Percentiles rank a stretch among this genome's conserved stretches.
Conservation (phyloP, 2,888 invertebrate genomes). For the Punctoribates punctum region DNA sequence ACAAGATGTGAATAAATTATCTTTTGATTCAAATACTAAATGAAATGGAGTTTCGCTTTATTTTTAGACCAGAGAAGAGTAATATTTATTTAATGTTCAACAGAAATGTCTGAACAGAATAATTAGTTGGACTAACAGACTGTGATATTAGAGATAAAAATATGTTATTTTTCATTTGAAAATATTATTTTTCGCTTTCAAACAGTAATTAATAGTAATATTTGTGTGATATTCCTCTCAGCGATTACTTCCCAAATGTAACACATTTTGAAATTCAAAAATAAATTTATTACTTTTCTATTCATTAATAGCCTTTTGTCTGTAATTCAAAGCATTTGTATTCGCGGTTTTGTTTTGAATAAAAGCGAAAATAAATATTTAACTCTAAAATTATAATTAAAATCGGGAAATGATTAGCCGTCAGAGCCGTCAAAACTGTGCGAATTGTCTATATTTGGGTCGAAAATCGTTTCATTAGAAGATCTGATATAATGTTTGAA, state of each 20-base stretch:
- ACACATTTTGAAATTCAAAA: neutral
- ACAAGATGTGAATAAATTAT: neutral
- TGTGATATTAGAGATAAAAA: constrained; percentile 5
- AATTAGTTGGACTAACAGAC: neutral
- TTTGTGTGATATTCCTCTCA: neutral
- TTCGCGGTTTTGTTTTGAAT: no score
- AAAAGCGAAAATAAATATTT: no score
- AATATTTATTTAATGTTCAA: neutral
- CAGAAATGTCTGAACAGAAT: neutral
- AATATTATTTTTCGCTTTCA: neutral
- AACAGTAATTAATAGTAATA: neutral
- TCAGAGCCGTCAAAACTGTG: no score
- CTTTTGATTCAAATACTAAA: no score
- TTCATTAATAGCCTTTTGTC: no score
- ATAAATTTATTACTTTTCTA: no score
- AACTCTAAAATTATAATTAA: no score
- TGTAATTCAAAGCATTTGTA: no score
- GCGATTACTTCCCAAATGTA: neutral
- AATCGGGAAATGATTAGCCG: no score
- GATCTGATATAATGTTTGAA: constrained; percentile 13
- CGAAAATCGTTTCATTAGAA: neutral
- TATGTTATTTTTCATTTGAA: neutral
- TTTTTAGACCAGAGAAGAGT: no score
- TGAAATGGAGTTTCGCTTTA: no score
- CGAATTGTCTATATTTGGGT: no score